Base-by-base conservation (phyloP, 2,888 invertebrate genomes). In the Sinotaia quadrata region DNA sequence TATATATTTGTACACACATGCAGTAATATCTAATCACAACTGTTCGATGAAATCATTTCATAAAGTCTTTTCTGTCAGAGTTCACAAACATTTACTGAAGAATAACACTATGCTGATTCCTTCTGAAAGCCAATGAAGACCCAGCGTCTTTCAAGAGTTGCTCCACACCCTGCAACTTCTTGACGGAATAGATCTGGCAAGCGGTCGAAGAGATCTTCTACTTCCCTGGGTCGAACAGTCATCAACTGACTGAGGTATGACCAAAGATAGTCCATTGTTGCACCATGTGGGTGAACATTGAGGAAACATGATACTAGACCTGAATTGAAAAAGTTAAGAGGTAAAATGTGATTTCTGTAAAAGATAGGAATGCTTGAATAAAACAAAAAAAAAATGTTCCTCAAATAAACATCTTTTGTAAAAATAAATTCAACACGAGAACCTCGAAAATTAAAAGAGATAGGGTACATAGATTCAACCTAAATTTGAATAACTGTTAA, bases 251-350 rank as follows among this genome's bases (percentile, higher is more conserved):
- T 94, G 29, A 97, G 92, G 89, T 96, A 97, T 10, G 94, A 95
- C 91, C 94, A 94, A 75, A 97, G 93, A 88, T 95, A 95, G 87
- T 95, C 95, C 2, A 95, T 91, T 70, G 94, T 94, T 1, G 96
- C 96, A 57, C 97, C 97, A 84, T 94, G 94, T 0, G 97, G 97
- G 89, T 97, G 97, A 47, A 97, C 94, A 89, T 95, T 92, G 63
- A 97, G 91, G 89, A 96, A 97, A 8, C 95, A 94, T 4, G 96
- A 94, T 81, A 95, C 93, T 68, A 97, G 91, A 82, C 91, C 92
- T 89, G 81, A 5, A 75, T 58, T 29, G 5, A 21, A 2, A 47
- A 15, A 49, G 41, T 31, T 2, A 49, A 8, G 41, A 10, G 4
- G 12, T 37, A 12, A 12, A 18, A 37, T 54, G 4, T 5, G n/a